Evolutionary conservation across 2,113 vertebrate genomes (phyloP).

Genomic region (Circaetus gallicus): DNA sequence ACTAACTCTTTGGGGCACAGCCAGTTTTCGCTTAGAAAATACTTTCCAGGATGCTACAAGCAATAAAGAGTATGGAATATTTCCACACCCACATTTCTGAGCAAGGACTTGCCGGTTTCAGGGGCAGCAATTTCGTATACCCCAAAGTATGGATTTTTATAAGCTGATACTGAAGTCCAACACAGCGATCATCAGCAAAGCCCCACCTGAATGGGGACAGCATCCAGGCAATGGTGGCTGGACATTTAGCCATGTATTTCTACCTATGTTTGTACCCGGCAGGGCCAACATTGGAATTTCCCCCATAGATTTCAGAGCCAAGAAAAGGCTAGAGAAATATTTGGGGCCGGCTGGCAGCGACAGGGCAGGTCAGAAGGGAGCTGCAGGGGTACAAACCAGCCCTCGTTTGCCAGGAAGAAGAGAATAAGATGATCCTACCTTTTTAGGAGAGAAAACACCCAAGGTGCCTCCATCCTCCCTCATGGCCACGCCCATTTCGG

Average conservation of each 20-base stretch:
- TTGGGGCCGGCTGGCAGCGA: background rate
- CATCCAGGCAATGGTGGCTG: background rate
- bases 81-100: background rate
- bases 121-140: background rate
- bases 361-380: background rate
- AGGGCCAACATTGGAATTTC: background rate
- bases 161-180: background rate
- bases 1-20: background rate
- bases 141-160: background rate
- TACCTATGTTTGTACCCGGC: background rate
- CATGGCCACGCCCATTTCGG: constrained; percentile 98
- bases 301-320: background rate
- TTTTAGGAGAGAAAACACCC: constrained; percentile 97
- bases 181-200: background rate
- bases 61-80: background rate
- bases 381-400: background rate
- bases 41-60: background rate
- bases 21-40: background rate
- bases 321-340: background rate
- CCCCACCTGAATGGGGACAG: background rate
- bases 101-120: background rate
- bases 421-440: constrained; percentile 77
- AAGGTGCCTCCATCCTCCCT: constrained; percentile 94
- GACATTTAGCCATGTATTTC: background rate
- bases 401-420: background rate